A percentile compares a stretch with the other conserved stretches of the same genome.
These are phyloP conservation scores for Mesorhabditis belari DNA, from an alignment of 2,888 invertebrate genomes.

Conservation along the genomic window DNA sequence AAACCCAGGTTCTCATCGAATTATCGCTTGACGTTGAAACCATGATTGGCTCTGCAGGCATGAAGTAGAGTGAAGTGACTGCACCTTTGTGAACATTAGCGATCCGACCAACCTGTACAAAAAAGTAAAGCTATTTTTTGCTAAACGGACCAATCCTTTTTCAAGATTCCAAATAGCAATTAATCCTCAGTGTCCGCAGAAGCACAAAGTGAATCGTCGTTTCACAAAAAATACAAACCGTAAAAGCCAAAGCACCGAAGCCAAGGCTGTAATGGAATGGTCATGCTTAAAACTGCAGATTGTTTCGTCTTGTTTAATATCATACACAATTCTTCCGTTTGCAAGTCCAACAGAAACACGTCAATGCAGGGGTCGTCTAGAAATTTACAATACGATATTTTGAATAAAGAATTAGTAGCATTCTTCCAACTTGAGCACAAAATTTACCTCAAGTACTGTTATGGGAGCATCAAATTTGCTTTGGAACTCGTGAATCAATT, in stretches of 20 bases:
- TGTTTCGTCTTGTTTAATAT: constrained; percentile 75
- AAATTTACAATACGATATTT: not conserved
- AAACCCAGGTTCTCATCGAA: no score
- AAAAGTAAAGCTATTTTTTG: not conserved
- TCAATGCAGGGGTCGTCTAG: constrained; percentile 79
- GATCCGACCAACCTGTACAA: not conserved
- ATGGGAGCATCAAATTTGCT: no score
- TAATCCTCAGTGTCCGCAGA: constrained; percentile 78
- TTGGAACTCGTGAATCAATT: constrained; percentile 63
- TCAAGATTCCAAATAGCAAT: constrained; percentile 80
- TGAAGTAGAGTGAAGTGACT: constrained; percentile 80
- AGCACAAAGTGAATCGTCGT: constrained; percentile 75
- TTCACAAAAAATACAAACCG: constrained; percentile 67
- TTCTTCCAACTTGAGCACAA: no score
- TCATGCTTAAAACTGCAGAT: constrained; percentile 76
- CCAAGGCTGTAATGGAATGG: constrained; percentile 60
- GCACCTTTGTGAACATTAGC: constrained; percentile 78
- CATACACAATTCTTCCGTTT: constrained; percentile 76
- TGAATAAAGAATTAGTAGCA: no score
- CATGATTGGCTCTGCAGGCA: constrained; percentile 68
- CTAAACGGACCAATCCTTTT: constrained; percentile 71
- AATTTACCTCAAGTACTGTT: no score
- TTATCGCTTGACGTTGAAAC: constrained; percentile 6
- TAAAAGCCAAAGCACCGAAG: no score
- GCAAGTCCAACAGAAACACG: constrained; percentile 77